phyloP scores from a whole-genome alignment of 2,113 vertebrate species.

The Typhlomys cinereus region DNA sequence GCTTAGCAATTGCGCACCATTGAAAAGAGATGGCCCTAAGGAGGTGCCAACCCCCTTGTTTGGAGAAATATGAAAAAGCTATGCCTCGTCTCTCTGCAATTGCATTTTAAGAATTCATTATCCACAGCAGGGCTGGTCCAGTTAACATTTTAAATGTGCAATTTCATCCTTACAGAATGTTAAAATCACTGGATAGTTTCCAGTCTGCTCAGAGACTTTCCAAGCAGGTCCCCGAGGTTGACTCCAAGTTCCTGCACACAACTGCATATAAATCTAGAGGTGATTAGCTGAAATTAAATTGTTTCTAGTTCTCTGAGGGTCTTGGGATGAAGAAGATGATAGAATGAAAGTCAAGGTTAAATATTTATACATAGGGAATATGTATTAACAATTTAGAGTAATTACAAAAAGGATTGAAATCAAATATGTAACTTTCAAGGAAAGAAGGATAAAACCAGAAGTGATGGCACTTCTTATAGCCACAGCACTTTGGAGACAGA shows the following conservation, averaged over 20 bases:
- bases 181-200: not conserved
- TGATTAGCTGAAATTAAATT: not conserved
- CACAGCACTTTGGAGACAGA: not conserved
- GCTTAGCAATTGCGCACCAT: not conserved
- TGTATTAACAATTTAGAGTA: not conserved
- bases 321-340: not conserved
- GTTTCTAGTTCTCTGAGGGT: not conserved
- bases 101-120: conserved; percentile 33
- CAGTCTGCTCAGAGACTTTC: not conserved
- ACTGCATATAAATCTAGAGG: not conserved
- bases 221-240: not conserved
- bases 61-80: conserved; percentile 15
- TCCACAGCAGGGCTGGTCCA: not conserved
- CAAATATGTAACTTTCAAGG: not conserved
- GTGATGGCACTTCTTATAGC: not conserved
- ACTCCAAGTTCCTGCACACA: not conserved
- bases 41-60: not conserved
- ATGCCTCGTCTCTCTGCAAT: conserved; percentile 11
- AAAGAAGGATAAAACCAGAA: not conserved
- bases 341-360: not conserved
- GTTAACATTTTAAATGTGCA: not conserved
- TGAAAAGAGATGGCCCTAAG: not conserved
- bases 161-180: not conserved
- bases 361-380: not conserved
- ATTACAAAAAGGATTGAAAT: not conserved